Percentiles rank a stretch among this genome's conserved stretches.
Conservation (phyloP, 2,797 vertebrate species). For the Coilia nasus region DNA sequence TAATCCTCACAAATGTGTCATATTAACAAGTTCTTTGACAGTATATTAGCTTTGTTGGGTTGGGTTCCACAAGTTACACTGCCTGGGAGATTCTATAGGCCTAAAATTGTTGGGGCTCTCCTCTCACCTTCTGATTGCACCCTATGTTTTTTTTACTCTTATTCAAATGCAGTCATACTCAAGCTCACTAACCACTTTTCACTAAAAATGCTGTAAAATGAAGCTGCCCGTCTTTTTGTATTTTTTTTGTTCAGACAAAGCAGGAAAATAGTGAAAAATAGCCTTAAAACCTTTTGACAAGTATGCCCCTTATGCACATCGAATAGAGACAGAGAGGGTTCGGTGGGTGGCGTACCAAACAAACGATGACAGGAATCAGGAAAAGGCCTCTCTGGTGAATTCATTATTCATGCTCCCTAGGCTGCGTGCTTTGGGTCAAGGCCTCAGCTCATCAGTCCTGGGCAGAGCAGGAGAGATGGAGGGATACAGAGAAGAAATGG, state of each 20-base stretch:
- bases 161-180: background rate
- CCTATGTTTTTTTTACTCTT: background rate
- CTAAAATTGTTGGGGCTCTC: background rate
- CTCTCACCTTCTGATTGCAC: background rate
- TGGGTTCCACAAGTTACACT: background rate
- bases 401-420: constrained; percentile 70
- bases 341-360: constrained; percentile 40
- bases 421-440: constrained; percentile 70
- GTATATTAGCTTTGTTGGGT: background rate
- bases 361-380: constrained; percentile 50
- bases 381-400: constrained; percentile 56
- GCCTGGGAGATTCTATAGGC: background rate
- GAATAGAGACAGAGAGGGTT: constrained; percentile 49
- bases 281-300: constrained; percentile 75
- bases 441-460: constrained; percentile 45
- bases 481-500: background rate
- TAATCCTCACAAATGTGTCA: constrained; percentile 29
- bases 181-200: background rate
- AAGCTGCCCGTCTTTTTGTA: constrained; percentile 63
- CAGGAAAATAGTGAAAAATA: background rate
- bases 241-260: constrained; percentile 62
- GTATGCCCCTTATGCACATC: constrained; percentile 72
- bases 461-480: background rate
- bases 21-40: constrained; percentile 35
- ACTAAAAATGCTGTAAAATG: constrained; percentile 62